Evolutionary conservation across 2,113 vertebrate genomes (phyloP).

Genomic region (Xyliphius kryptos): DNA sequence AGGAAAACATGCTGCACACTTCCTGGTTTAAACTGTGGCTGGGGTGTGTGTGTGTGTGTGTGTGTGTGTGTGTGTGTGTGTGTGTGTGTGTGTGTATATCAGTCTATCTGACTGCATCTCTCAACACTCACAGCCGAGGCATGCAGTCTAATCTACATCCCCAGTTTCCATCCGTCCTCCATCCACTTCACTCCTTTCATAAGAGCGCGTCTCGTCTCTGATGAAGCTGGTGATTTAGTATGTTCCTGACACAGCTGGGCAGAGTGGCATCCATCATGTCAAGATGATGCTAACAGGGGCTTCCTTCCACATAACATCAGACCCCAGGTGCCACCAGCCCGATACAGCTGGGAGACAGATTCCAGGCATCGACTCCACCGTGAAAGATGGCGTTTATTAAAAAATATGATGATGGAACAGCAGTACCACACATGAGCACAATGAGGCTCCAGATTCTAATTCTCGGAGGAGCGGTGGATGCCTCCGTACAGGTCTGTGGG

Average conservation of each 20-base stretch:
- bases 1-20: constrained; percentile 20
- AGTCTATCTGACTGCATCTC: constrained; percentile 38
- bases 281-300: too few species aligned
- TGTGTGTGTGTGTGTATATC: not conserved
- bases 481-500: too few species aligned
- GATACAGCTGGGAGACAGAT: too few species aligned
- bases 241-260: constrained; percentile 60
- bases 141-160: constrained; percentile 49
- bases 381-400: too few species aligned
- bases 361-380: too few species aligned
- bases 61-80: constrained; percentile 6
- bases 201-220: constrained; percentile 11
- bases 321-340: constrained; percentile 50
- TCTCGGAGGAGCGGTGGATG: not conserved
- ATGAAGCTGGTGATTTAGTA: constrained; percentile 53
- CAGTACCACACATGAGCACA: not conserved
- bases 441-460: not conserved
- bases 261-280: constrained; percentile 50
- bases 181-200: constrained; percentile 12
- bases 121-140: constrained; percentile 40
- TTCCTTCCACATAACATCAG: too few species aligned
- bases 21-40: constrained; percentile 28
- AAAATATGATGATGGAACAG: constrained; percentile 11
- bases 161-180: constrained; percentile 21
- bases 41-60: too few species aligned